These are phyloP conservation scores for Holcopasites calliopsidis DNA, from an alignment of 1,140 invertebrate species.

Conservation along the genomic window DNA sequence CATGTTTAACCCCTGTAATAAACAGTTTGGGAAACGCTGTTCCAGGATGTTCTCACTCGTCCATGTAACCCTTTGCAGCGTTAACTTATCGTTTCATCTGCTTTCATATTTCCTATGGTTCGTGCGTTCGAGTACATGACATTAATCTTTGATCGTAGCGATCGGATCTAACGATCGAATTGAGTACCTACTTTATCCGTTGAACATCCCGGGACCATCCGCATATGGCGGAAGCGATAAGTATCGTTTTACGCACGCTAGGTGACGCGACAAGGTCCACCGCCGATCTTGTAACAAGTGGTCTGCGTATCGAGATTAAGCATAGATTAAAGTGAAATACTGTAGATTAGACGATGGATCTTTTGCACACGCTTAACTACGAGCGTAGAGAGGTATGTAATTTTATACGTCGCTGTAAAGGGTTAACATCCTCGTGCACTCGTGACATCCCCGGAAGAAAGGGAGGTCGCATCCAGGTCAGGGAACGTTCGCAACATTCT, in stretches of 20 bases:
- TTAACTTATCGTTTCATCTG: not conserved
- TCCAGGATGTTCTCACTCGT: slow-evolving; percentile 30
- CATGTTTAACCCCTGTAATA: not conserved
- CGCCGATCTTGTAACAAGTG: no score
- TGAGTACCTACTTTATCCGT: not conserved
- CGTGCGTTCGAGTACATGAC: no score
- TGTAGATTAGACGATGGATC: no score
- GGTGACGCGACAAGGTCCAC: not conserved
- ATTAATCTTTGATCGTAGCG: not conserved
- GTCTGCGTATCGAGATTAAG: no score
- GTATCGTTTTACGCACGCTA: slow-evolving; percentile 11
- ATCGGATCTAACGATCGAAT: not conserved
- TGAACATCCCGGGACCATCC: not conserved
- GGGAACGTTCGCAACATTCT: slow-evolving; percentile 1
- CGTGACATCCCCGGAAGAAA: not conserved
- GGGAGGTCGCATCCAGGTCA: not conserved
- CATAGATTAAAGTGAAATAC: no score
- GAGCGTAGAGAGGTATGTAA: no score
- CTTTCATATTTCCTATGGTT: no score
- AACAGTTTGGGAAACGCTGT: slow-evolving; percentile 34
- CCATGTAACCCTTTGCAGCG: slow-evolving; percentile 21
- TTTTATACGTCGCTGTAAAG: slow-evolving; percentile 10
- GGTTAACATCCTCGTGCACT: slow-evolving; percentile 24
- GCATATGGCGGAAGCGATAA: slow-evolving; percentile 11
- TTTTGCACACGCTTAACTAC: no score